These are phyloP conservation scores for Muscina levida DNA, from an alignment of 2,888 invertebrate species.

Conservation along the genomic window DNA sequence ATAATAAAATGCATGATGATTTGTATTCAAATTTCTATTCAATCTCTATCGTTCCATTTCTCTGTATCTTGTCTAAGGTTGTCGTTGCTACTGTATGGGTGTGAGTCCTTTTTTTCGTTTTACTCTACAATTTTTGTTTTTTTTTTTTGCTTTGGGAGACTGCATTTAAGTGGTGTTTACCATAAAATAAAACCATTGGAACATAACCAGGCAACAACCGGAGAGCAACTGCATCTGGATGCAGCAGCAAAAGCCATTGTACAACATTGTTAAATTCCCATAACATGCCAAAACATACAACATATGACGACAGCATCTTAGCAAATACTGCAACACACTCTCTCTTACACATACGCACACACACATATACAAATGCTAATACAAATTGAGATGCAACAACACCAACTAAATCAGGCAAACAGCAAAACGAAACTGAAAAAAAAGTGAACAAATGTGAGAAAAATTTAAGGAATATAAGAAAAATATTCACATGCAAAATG, in stretches of 20 bases:
- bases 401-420: neutral
- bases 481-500: neutral
- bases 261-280: conserved; percentile 46
- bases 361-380: no score
- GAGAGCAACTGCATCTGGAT: neutral
- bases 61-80: neutral
- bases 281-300: conserved; percentile 37
- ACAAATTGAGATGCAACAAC: conserved; percentile 23
- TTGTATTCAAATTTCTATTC: conserved; percentile 21
- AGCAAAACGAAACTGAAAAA: neutral
- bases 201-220: conserved; percentile 37
- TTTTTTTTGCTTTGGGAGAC: conserved; percentile 3
- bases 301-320: conserved; percentile 23
- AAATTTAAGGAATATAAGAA: neutral
- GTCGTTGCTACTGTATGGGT: neutral
- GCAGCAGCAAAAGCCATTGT: conserved; percentile 22
- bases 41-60: neutral
- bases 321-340: neutral
- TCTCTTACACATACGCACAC: no score
- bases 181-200: conserved; percentile 41
- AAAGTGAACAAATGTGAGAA: conserved; percentile 1
- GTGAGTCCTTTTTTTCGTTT: neutral
- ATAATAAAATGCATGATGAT: conserved; percentile 15
- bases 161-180: conserved; percentile 40
- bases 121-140: neutral